phyloP scores from a whole-genome alignment of 64 coral and sea anemone genomes.

The Astreopora myriophthalma region DNA sequence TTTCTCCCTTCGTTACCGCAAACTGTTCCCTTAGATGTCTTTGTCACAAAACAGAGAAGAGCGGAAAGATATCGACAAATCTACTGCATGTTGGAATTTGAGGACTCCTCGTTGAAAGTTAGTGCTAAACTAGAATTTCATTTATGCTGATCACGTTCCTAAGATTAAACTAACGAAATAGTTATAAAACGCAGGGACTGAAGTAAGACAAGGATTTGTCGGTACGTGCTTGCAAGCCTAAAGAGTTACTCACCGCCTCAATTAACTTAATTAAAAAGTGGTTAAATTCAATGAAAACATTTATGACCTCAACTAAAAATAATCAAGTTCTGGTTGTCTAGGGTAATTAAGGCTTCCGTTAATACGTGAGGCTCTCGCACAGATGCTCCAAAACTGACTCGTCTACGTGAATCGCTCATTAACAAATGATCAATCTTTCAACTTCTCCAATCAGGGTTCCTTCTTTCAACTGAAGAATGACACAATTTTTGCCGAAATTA shows the following conservation, averaged over 20 bases:
- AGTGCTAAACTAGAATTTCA: too few relatives aligned
- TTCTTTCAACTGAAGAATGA: neutral
- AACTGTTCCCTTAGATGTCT: too few relatives aligned
- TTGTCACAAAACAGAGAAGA: neutral
- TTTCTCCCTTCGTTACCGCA: too few relatives aligned
- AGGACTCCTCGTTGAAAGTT: neutral
- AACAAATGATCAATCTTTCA: neutral
- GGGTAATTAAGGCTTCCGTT: neutral
- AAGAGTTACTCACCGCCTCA: neutral
- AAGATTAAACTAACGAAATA: neutral
- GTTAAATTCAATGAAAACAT: neutral
- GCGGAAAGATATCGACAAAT: neutral
- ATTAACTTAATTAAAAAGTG: slow-evolving; percentile 15
- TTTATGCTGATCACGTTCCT: too few relatives aligned
- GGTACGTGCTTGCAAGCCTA: neutral
- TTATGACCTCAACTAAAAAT: neutral
- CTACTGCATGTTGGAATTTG: neutral
- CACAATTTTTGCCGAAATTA: slow-evolving; percentile 25
- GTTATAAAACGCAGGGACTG: neutral
- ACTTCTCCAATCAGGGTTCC: neutral
- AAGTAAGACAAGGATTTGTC: neutral
- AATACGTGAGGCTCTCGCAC: neutral
- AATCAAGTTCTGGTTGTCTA: neutral
- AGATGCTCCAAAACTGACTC: neutral
- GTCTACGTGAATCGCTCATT: slow-evolving; percentile 26